These are phyloP conservation scores for Lithobates pipiens DNA, from an alignment of 2,797 vertebrate genomes.

Conservation along the genomic window DNA sequence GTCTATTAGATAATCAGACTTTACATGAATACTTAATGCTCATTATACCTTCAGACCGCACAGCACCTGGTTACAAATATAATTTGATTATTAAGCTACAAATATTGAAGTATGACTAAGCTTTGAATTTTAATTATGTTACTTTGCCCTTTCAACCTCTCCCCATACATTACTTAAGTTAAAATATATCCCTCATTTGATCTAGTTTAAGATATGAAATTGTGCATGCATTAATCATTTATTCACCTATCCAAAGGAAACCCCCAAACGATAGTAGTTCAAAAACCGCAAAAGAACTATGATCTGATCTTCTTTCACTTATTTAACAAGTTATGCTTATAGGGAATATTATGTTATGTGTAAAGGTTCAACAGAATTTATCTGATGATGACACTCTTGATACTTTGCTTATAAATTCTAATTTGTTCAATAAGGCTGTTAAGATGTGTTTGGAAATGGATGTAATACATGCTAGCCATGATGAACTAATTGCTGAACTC, in stretches of 20 bases:
- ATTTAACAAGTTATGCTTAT: slow-evolving; percentile 31
- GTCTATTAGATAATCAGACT: slow-evolving; percentile 49
- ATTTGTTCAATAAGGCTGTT: slow-evolving; percentile 34
- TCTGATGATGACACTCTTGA: slow-evolving; percentile 39
- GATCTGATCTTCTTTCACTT: slow-evolving; percentile 30
- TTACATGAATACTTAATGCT: slow-evolving; percentile 48
- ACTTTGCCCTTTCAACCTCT: slow-evolving; percentile 29
- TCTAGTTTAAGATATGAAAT: slow-evolving; percentile 28
- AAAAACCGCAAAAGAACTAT: slow-evolving; percentile 38
- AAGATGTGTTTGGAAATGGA: slow-evolving; percentile 23
- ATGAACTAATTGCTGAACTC: slow-evolving; percentile 22
- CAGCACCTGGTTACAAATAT: slow-evolving; percentile 33
- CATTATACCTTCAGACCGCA: slow-evolving; percentile 35
- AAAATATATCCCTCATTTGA: slow-evolving; percentile 43
- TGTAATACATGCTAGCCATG: slow-evolving; percentile 11
- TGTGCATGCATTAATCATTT: slow-evolving; percentile 32
- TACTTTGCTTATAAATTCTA: slow-evolving; percentile 40
- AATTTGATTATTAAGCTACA: slow-evolving; percentile 42
- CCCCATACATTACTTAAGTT: slow-evolving; percentile 47
- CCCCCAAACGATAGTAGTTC: slow-evolving; percentile 30
- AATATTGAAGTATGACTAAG: slow-evolving; percentile 37
- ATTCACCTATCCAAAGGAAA: slow-evolving; percentile 30
- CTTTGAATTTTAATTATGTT: slow-evolving; percentile 50
- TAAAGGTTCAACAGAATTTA: slow-evolving; percentile 45
- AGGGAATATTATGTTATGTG: slow-evolving; percentile 33